These are phyloP conservation scores for Synanceia verrucosa DNA, from an alignment of 2,797 vertebrate genomes.

Conservation along the genomic window DNA sequence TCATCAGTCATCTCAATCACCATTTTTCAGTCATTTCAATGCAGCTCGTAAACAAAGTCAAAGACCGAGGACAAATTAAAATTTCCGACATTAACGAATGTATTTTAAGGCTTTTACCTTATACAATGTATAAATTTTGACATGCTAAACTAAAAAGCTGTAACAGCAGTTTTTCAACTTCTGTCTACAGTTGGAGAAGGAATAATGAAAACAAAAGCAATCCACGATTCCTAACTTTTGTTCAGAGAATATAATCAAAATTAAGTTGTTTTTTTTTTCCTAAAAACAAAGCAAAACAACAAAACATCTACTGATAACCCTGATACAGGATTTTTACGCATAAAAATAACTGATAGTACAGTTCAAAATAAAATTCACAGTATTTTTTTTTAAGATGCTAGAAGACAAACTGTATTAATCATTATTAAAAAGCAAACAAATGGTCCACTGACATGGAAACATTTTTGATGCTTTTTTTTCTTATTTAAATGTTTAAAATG, in stretches of 20 bases:
- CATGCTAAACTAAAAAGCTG: constrained; percentile 92
- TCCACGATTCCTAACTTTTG: constrained; percentile 76
- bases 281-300: constrained; percentile 67
- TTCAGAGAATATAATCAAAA: constrained; percentile 88
- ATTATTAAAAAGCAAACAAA: constrained; percentile 70
- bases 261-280: constrained; percentile 82
- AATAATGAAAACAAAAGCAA: constrained; percentile 79
- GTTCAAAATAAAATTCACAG: constrained; percentile 99
- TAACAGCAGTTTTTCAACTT: constrained; percentile 81
- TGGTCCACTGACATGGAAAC: constrained; percentile 71
- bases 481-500: constrained; percentile 49
- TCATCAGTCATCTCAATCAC: constrained; percentile 25
- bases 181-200: constrained; percentile 84
- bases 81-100: constrained; percentile 82
- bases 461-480: constrained; percentile 39
- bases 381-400: constrained; percentile 87
- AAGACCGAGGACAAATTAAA: constrained; percentile 71
- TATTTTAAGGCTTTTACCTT: constrained; percentile 86
- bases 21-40: constrained; percentile 47
- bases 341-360: constrained; percentile 96
- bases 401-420: constrained; percentile 85
- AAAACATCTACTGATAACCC: constrained; percentile 86
- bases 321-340: constrained; percentile 93
- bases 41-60: constrained; percentile 65
- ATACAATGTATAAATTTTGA: constrained; percentile 96